phyloP scores from a whole-genome alignment of 1,140 invertebrate genomes.

The Pteromalus puparum region DNA sequence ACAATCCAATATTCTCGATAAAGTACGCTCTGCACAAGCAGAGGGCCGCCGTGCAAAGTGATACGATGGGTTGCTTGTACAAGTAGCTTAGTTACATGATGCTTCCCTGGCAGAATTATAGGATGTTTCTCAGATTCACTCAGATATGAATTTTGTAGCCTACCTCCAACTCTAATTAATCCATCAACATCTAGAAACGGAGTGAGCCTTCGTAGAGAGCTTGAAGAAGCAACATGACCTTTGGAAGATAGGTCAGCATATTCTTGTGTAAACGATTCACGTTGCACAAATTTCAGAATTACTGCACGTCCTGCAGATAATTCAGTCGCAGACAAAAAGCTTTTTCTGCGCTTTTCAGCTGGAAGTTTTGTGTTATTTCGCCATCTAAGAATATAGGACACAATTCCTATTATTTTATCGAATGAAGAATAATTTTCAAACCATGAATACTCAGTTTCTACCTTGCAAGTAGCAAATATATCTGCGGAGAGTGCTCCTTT shows the following conservation, averaged over 20 bases:
- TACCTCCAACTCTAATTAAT: background rate
- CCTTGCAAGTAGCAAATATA: background rate
- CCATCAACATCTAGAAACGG: background rate
- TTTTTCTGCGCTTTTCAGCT: too few species aligned
- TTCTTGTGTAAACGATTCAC: too few species aligned
- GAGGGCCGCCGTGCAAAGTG: slow-evolving; percentile 6
- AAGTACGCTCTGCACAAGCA: background rate
- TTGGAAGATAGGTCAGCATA: too few species aligned
- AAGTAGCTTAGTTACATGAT: background rate
- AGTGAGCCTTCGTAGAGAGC: background rate
- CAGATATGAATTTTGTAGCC: background rate
- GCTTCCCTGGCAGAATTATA: background rate
- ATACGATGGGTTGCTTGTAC: background rate
- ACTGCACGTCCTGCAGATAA: too few species aligned
- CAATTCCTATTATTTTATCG: slow-evolving; percentile 28
- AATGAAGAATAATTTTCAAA: slow-evolving; percentile 45
- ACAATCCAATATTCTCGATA: background rate
- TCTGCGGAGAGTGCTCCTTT: slow-evolving; percentile 10
- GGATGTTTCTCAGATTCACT: background rate
- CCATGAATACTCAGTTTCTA: background rate
- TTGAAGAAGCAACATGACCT: background rate
- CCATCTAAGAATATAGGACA: slow-evolving; percentile 19
- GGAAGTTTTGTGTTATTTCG: background rate
- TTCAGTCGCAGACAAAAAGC: too few species aligned
- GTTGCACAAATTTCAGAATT: too few species aligned